phyloP scores from a whole-genome alignment of 2,113 vertebrate genomes.

The Craseonycteris thonglongyai region DNA sequence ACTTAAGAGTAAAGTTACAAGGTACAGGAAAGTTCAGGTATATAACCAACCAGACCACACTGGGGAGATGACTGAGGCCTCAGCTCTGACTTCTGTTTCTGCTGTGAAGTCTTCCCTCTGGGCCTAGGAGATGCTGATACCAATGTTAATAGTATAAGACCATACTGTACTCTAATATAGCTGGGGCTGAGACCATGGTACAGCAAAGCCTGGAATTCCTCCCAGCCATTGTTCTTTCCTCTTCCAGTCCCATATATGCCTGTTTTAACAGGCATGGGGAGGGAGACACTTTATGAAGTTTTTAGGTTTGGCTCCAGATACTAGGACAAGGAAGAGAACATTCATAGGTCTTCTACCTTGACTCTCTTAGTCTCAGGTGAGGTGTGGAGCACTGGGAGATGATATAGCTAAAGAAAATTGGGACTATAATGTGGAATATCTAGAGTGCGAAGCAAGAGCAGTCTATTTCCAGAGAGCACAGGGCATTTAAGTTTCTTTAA shows the following conservation, averaged over 20 bases:
- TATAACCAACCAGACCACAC: neutral
- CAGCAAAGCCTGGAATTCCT: neutral
- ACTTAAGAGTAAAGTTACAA: neutral
- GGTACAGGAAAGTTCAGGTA: neutral
- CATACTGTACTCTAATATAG: too few relatives aligned
- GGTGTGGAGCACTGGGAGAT: neutral
- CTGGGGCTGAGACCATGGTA: neutral
- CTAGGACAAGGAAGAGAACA: neutral
- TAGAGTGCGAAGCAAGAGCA: neutral
- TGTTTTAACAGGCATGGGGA: neutral
- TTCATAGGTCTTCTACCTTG: neutral
- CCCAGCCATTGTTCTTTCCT: neutral
- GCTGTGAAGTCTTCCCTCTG: neutral
- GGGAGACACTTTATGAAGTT: neutral
- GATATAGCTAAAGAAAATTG: neutral
- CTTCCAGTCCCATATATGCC: neutral
- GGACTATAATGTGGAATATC: neutral
- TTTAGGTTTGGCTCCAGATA: conserved; percentile 2
- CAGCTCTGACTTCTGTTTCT: neutral
- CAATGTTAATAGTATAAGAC: neutral
- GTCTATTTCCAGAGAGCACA: neutral
- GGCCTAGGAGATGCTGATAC: neutral
- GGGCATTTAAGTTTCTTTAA: neutral
- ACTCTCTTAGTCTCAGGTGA: neutral
- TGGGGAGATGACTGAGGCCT: neutral